Conservation (phyloP, 2,888 invertebrate species). For the Eupithecia pulchellata region DNA sequence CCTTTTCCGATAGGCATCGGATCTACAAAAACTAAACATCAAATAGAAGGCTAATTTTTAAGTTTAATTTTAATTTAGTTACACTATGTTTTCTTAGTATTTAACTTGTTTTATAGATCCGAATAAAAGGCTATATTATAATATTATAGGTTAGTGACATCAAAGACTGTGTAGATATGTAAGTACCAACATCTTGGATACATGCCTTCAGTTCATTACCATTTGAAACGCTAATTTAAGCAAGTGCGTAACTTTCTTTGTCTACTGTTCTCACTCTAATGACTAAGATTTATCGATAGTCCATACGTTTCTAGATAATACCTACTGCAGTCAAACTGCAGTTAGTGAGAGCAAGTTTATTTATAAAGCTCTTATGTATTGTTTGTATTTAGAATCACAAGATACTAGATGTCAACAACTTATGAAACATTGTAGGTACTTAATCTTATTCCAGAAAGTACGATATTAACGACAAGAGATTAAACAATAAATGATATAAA, state of each 20-base stretch:
- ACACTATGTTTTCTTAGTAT: too few species aligned
- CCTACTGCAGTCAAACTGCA: not conserved
- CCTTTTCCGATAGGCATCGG: too few species aligned
- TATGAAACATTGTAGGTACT: not conserved
- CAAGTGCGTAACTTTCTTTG: slow-evolving; percentile 28
- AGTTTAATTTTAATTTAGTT: too few species aligned
- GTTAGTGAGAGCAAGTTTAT: not conserved
- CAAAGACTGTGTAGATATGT: not conserved
- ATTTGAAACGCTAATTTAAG: slow-evolving; percentile 31
- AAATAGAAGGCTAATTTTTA: too few species aligned
- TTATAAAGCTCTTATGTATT: not conserved
- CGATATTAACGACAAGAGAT: not conserved
- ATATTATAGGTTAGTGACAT: not conserved
- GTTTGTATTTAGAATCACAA: slow-evolving; percentile 1
- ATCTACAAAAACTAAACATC: too few species aligned
- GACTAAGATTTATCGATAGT: slow-evolving; percentile 26
- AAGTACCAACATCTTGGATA: not conserved
- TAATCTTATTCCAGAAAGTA: not conserved
- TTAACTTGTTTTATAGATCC: too few species aligned
- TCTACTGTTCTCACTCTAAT: slow-evolving; percentile 16
- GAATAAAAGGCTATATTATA: too few species aligned
- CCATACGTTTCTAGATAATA: slow-evolving; percentile 26
- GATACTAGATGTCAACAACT: not conserved
- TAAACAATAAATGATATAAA: not conserved
- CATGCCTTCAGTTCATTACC: slow-evolving; percentile 16